Evolutionary conservation across 2,113 vertebrate genomes (phyloP).

Genomic region (Galemys pyrenaicus): DNA sequence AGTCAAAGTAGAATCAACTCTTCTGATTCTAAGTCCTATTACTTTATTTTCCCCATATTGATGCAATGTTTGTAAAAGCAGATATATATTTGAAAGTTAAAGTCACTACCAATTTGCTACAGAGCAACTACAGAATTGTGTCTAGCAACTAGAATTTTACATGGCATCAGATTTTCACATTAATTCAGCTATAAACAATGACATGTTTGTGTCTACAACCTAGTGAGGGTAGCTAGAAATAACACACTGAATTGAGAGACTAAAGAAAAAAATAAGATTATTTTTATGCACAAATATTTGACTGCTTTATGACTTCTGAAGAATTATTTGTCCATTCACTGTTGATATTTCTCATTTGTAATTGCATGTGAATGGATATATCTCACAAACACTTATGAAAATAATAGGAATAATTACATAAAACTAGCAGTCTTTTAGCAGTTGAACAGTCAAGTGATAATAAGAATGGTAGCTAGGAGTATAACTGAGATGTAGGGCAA

Average conservation of each 20-base stretch:
- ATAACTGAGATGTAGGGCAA: slow-evolving; percentile 2
- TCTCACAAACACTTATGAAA: slow-evolving; percentile 34
- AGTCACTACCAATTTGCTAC: background rate
- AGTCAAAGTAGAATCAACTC: background rate
- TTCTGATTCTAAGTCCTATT: background rate
- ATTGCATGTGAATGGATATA: slow-evolving; percentile 40
- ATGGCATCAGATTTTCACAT: background rate
- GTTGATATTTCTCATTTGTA: slow-evolving; percentile 48
- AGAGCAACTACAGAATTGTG: background rate
- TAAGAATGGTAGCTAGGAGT: slow-evolving; percentile 11
- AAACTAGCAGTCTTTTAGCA: slow-evolving; percentile 33
- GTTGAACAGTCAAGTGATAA: slow-evolving; percentile 63
- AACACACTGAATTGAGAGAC: background rate
- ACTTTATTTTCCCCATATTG: background rate
- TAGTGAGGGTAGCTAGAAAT: background rate
- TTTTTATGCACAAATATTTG: background rate
- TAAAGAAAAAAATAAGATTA: background rate
- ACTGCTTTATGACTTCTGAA: slow-evolving; percentile 25
- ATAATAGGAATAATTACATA: slow-evolving; percentile 63
- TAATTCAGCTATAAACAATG: background rate
- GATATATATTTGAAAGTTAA: background rate
- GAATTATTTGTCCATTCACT: slow-evolving; percentile 29
- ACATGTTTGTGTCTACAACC: background rate
- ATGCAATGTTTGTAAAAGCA: background rate
- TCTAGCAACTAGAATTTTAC: too few relatives aligned